phyloP scores from a whole-genome alignment of 2,888 invertebrate genomes.

The Limnephilus rhombicus region DNA sequence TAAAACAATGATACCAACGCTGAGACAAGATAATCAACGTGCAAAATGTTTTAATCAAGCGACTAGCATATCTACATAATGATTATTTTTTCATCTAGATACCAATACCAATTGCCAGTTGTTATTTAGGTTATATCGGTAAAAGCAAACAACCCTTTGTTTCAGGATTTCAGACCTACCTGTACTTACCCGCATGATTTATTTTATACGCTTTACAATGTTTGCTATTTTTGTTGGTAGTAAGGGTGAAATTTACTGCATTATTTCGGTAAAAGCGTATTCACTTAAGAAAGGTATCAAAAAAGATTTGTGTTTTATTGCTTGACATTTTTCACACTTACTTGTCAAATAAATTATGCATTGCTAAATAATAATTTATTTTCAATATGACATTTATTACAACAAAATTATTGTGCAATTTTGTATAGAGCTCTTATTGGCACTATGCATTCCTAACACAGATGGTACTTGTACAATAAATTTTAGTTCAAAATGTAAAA shows the following conservation, averaged over 20 bases:
- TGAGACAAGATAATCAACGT: not conserved
- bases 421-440: no score
- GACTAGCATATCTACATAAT: no score
- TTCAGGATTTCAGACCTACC: not conserved
- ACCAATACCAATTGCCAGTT: not conserved
- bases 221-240: no score
- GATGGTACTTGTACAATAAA: no score
- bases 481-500: no score
- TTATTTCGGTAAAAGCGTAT: not conserved
- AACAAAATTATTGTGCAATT: no score
- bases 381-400: no score
- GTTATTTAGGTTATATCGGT: not conserved
- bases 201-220: no score
- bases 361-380: no score
- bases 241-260: not conserved
- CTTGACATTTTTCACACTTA: not conserved
- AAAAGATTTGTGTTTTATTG: not conserved
- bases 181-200: not conserved
- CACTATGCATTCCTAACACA: no score
- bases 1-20: not conserved
- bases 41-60: not conserved
- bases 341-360: not conserved
- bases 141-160: not conserved
- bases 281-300: not conserved
- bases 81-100: not conserved